phyloP scores from a whole-genome alignment of 2,113 vertebrate genomes.

The Rhynchopsitta pachyrhyncha region DNA sequence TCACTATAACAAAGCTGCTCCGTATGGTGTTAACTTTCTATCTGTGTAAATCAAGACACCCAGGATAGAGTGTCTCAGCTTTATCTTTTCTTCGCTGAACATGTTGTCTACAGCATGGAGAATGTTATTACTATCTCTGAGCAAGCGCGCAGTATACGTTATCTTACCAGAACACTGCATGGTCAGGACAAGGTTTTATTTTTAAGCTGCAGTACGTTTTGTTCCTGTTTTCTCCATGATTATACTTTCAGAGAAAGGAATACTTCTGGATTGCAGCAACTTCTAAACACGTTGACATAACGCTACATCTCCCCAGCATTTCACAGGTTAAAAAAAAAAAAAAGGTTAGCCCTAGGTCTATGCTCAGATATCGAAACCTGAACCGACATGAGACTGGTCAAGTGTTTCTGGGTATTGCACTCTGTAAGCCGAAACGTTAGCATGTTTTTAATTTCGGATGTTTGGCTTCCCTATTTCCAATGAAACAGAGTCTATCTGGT shows the following conservation, averaged over 20 bases:
- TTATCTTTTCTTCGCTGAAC: slow-evolving; percentile 25
- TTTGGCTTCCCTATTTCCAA: background rate
- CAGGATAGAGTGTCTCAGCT: background rate
- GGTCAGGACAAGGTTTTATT: background rate
- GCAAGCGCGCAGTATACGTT: background rate
- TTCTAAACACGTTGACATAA: background rate
- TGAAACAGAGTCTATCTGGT: background rate
- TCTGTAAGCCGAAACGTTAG: rapidly evolving
- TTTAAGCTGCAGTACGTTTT: background rate
- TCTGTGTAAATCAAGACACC: background rate
- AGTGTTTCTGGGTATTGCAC: background rate
- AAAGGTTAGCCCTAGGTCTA: background rate
- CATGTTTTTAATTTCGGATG: background rate
- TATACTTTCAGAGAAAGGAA: background rate
- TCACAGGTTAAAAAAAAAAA: background rate
- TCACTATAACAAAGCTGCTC: background rate
- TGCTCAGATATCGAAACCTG: background rate
- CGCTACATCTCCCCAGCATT: background rate
- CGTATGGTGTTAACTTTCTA: slow-evolving; percentile 31
- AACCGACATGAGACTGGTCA: background rate
- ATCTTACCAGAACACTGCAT: background rate
- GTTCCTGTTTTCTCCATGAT: background rate
- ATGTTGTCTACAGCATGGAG: background rate
- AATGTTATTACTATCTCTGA: background rate
- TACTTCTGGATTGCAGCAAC: slow-evolving; percentile 9